Evolutionary conservation across 2,888 invertebrate genomes (phyloP).

Genomic region (Drosophila longiperda): DNA sequence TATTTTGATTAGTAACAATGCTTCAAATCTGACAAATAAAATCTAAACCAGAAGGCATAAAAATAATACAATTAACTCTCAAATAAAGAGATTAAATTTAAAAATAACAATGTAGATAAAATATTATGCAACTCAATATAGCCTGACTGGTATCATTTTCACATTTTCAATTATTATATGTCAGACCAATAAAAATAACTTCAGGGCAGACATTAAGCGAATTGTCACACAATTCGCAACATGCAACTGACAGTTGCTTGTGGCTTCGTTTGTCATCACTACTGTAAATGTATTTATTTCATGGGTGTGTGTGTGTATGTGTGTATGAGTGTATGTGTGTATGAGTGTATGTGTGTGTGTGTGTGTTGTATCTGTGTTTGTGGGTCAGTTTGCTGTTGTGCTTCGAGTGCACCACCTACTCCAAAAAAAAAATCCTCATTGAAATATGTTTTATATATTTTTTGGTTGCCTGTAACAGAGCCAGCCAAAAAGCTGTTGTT

Average conservation of each 20-base stretch:
- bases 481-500: conserved; percentile 39
- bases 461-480: conserved; percentile 24
- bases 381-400: conserved; percentile 63
- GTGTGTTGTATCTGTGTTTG: conserved; percentile 18
- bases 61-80: neutral
- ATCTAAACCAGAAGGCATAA: neutral
- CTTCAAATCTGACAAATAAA: no score
- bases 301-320: conserved; percentile 1
- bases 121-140: conserved; percentile 4
- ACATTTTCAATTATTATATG: conserved; percentile 37
- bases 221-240: conserved; percentile 73
- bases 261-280: conserved; percentile 32
- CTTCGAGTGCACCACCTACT: conserved; percentile 44
- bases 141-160: neutral
- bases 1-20: neutral
- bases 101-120: neutral
- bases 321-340: conserved; percentile 8
- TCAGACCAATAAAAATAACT: conserved; percentile 67
- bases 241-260: conserved; percentile 69
- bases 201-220: conserved; percentile 58
- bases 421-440: conserved; percentile 56
- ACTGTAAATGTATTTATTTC: neutral
- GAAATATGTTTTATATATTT: conserved; percentile 61
- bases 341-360: conserved; percentile 10
- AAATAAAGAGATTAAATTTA: neutral